These are phyloP conservation scores for Diploscapter pachys DNA, from an alignment of 1,140 invertebrate species.

Conservation along the genomic window DNA sequence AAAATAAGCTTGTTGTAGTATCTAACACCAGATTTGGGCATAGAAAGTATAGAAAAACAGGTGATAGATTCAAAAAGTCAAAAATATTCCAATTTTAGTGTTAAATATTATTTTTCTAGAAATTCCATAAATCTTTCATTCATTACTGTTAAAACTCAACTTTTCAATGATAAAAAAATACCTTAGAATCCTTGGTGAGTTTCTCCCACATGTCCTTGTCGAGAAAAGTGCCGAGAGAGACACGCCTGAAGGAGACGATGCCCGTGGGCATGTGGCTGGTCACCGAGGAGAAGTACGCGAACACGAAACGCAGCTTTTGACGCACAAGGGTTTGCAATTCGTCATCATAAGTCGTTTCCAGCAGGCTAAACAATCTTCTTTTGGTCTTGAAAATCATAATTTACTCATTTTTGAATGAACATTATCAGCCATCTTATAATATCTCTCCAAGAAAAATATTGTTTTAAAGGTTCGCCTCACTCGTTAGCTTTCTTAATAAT, in stretches of 20 bases:
- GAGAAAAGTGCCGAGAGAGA: no score
- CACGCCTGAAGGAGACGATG: conserved; percentile 2
- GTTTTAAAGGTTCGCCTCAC: not conserved
- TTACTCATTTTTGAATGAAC: no score
- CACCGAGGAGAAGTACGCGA: conserved; percentile 6
- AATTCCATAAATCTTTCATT: no score
- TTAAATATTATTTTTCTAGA: no score
- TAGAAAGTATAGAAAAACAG: no score
- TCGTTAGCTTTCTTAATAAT: not conserved
- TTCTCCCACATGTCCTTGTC: not conserved
- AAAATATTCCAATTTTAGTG: no score
- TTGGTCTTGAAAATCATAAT: no score
- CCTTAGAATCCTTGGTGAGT: not conserved
- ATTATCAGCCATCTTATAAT: not conserved
- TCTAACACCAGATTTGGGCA: not conserved
- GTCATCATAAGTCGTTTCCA: no score
- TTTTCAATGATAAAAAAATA: conserved; percentile 3
- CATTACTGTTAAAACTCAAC: no score
- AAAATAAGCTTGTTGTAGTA: not conserved
- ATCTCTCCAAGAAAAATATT: not conserved
- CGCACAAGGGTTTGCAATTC: no score
- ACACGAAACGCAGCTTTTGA: conserved; percentile 4
- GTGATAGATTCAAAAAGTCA: no score
- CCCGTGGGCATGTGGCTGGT: not conserved
- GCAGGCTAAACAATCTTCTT: no score